These are phyloP conservation scores for Eleginops maclovinus DNA, from an alignment of 2,113 vertebrate genomes.

Conservation along the genomic window DNA sequence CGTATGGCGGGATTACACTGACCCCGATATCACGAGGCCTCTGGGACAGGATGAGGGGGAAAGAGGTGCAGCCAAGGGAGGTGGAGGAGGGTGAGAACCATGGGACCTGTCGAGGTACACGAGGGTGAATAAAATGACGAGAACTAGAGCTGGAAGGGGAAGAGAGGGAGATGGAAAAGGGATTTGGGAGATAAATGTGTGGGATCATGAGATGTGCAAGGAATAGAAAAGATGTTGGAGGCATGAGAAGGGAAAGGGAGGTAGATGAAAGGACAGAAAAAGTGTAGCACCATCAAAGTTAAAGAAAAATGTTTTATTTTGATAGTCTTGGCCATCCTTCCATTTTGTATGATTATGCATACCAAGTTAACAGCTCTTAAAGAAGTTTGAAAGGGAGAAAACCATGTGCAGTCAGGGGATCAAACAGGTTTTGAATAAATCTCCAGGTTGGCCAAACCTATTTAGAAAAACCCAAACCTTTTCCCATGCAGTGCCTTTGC, in stretches of 20 bases:
- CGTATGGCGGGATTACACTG: conserved; percentile 74
- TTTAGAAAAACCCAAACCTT: neutral
- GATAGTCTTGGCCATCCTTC: neutral
- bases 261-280: conserved; percentile 11
- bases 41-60: conserved; percentile 40
- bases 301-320: neutral
- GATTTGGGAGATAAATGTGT: conserved; percentile 52
- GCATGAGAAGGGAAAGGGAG: conserved; percentile 8
- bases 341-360: neutral
- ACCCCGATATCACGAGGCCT: conserved; percentile 64
- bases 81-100: conserved; percentile 27
- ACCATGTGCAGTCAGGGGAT: neutral
- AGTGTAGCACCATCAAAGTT: neutral
- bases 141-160: conserved; percentile 10
- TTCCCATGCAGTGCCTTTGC: neutral
- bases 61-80: conserved; percentile 37
- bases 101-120: conserved; percentile 26
- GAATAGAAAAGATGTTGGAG: conserved; percentile 36
- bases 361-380: neutral
- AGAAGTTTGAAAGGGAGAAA: too few species aligned
- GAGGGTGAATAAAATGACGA: conserved; percentile 39
- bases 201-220: conserved; percentile 53
- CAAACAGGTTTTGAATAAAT: neutral
- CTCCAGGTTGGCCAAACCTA: neutral
- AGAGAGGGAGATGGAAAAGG: conserved; percentile 18